Evolutionary conservation across 2,797 vertebrate species (phyloP), one percentile per base, ranked within the genome.

Genomic region (Centropyge bicolor): DNA sequence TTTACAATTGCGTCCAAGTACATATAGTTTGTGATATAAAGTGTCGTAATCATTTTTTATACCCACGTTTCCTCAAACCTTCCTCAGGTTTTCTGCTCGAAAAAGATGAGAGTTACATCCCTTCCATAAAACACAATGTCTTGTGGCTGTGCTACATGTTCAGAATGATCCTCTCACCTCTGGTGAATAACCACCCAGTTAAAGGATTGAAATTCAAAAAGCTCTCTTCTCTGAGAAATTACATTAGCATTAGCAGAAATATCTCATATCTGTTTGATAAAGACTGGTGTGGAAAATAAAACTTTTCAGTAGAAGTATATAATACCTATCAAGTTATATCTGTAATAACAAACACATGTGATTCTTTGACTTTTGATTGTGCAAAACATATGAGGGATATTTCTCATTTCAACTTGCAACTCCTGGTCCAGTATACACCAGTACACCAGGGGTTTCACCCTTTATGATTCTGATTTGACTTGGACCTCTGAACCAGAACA

Each of bases 1-100:
- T 74, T 16, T 36, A 55, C 0, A 24, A 14, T 27, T 35, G 0
- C 40, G 20, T 55, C 41, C 0, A 60, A 20, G n/a, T 68, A 2
- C 41, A 35, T 59, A 0, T 27, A 35, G 40, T 49, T 49, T 60
- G 6, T 61, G 51, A 51, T 61, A 5, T 41, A 5, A 68, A 48
- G 22, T 64, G 17, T 45, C 27, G 20, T 52, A 69, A 76, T 69
- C 2, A 2, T 48, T 64, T 68, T 1, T 40, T 63, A 9, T 46
- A 48, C 19, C 0, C 2, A 22, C 24, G 16, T 65, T 43, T 64
- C 2, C 1, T 52, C 40, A 51, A 69, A 78, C 59, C 6, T 70
- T 35, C 60, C 22, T 60, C 22, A 22, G 20, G 24, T 66, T 59
- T 55, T 45, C 65, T 65, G 64, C 59, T 64, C 4, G 4, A 38